phyloP scores from a whole-genome alignment of 2,888 invertebrate species.

The Melanostoma scalare region DNA sequence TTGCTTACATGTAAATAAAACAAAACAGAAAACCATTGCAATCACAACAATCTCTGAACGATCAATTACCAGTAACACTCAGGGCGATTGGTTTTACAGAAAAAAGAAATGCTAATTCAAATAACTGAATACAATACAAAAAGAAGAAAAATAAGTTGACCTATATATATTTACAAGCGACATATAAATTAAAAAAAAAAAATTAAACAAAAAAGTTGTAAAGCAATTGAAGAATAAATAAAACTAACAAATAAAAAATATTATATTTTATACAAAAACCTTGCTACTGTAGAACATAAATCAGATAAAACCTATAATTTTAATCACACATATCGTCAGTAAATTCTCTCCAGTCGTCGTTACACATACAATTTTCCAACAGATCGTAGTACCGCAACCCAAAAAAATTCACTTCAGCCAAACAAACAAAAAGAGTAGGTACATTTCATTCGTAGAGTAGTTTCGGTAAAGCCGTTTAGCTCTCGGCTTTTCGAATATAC shows the following conservation, averaged over 20 bases:
- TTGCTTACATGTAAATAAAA: conserved; percentile 60
- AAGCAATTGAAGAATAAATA: conserved; percentile 50
- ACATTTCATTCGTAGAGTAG: background rate
- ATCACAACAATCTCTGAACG: conserved; percentile 56
- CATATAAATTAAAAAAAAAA: conserved; percentile 28
- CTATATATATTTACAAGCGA: conserved; percentile 60
- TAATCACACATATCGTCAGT: conserved; percentile 59
- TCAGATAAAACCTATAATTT: conserved; percentile 37
- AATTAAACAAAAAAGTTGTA: conserved; percentile 30
- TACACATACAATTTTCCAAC: background rate
- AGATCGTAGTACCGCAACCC: conserved; percentile 1
- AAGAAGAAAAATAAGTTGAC: conserved; percentile 3
- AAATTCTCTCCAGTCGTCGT: conserved; percentile 41
- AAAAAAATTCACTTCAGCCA: conserved; percentile 11
- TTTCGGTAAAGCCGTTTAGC: conserved; percentile 12
- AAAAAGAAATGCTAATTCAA: conserved; percentile 50
- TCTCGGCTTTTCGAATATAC: conserved; percentile 34
- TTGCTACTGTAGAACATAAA: conserved; percentile 24
- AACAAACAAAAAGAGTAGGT: background rate
- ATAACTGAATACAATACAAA: conserved; percentile 45
- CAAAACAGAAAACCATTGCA: conserved; percentile 32
- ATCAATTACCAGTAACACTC: conserved; percentile 72
- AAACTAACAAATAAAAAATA: conserved; percentile 25
- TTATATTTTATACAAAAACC: conserved; percentile 16
- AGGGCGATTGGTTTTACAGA: conserved; percentile 64